phyloP scores from a whole-genome alignment of 2,797 vertebrate species.

The Oreochromis grahami region DNA sequence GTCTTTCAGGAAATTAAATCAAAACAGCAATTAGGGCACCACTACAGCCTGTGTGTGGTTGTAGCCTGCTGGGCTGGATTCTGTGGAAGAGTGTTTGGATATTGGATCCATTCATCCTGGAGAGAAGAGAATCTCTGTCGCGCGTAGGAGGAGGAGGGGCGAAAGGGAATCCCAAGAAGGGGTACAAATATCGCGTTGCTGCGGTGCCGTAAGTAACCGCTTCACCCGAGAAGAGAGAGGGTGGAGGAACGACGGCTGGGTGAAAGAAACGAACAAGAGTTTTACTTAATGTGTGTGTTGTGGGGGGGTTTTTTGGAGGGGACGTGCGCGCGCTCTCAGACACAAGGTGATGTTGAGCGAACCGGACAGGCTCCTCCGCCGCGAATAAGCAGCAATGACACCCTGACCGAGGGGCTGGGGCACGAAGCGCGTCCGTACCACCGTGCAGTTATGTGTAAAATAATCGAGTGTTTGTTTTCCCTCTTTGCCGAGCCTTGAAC shows the following conservation, averaged over 20 bases:
- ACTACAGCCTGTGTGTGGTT: not conserved
- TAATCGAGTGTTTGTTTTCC: not conserved
- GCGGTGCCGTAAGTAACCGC: slow-evolving; percentile 12
- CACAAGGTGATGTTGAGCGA: not conserved
- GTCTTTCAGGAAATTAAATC: not conserved
- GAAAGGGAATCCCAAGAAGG: slow-evolving; percentile 60
- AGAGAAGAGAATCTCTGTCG: not conserved
- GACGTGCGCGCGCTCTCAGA: not conserved
- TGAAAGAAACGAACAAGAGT: not conserved
- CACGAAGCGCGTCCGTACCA: slow-evolving; percentile 4
- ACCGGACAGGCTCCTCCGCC: slow-evolving; percentile 25
- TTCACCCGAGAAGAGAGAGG: slow-evolving; percentile 8
- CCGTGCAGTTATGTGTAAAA: not conserved
- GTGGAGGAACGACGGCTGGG: not conserved
- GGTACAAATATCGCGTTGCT: slow-evolving; percentile 65
- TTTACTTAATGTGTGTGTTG: not conserved
- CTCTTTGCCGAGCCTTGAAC: not conserved
- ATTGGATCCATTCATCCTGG: slow-evolving; percentile 2
- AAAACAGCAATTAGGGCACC: not conserved
- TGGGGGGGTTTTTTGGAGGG: not conserved
- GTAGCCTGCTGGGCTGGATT: not conserved
- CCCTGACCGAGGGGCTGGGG: not conserved
- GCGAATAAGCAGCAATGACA: slow-evolving; percentile 25
- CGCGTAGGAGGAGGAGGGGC: slow-evolving; percentile 49
- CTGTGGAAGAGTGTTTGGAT: not conserved